phyloP scores from a whole-genome alignment of 1,140 invertebrate species.

The Apis cerana region DNA sequence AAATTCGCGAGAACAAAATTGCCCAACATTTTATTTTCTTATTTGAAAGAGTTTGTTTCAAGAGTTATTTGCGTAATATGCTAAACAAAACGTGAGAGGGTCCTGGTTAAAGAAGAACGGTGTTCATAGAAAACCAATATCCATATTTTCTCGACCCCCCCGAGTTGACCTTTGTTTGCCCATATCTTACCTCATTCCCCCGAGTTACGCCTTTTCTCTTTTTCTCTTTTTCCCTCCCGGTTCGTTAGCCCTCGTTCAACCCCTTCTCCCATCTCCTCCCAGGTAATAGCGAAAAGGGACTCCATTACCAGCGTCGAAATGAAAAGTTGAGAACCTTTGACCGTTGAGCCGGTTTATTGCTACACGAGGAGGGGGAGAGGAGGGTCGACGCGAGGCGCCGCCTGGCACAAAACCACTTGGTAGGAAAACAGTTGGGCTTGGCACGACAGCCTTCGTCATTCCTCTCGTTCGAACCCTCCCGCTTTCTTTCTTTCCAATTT shows the following conservation, averaged over 20 bases:
- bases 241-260: constrained; percentile 8
- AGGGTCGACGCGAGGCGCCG: constrained; percentile 67
- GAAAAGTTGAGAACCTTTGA: constrained; percentile 72
- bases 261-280: background rate
- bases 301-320: constrained; percentile 62
- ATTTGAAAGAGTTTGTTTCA: too few species aligned
- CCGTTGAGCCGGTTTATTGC: constrained; percentile 71
- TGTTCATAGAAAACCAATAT: constrained; percentile 55
- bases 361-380: constrained; percentile 57
- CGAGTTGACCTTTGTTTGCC: constrained; percentile 41
- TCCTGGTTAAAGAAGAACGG: constrained; percentile 7
- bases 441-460: constrained; percentile 68
- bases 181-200: background rate
- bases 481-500: constrained; percentile 40
- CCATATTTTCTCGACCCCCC: constrained; percentile 17
- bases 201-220: background rate
- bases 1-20: too few species aligned
- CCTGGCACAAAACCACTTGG: constrained; percentile 75
- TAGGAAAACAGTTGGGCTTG: constrained; percentile 74
- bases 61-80: constrained; percentile 33
- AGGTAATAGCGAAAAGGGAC: constrained; percentile 20
- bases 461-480: constrained; percentile 18
- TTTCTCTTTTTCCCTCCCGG: background rate
- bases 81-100: constrained; percentile 24
- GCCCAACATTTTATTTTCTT: too few species aligned